Percentiles rank a stretch among this genome's conserved stretches.
phyloP scores from a whole-genome alignment of 2,113 vertebrate genomes.

The Plectropomus leopardus region DNA sequence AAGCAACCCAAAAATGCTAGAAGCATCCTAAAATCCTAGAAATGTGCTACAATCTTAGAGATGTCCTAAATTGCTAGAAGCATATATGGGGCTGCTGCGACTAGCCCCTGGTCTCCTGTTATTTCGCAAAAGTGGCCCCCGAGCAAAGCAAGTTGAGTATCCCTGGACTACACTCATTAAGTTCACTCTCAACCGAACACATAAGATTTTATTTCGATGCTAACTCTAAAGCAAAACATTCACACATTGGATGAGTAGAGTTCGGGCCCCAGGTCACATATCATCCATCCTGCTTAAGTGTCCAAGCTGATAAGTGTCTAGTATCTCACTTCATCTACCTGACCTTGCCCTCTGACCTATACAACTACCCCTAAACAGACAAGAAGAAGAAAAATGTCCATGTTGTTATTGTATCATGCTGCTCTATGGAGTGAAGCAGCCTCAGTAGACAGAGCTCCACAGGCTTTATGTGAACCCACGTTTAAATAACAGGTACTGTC shows the following conservation, averaged over 20 bases:
- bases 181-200: background rate
- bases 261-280: constrained; percentile 4
- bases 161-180: background rate
- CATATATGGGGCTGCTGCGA: too few species aligned
- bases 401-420: background rate
- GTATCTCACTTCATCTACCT: background rate
- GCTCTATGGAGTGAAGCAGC: background rate
- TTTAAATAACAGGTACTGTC: constrained; percentile 17
- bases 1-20: too few species aligned
- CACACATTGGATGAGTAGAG: background rate
- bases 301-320: background rate
- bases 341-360: constrained; percentile 13
- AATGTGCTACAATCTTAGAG: too few species aligned
- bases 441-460: background rate
- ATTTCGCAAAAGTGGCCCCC: too few species aligned
- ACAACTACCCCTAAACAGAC: background rate
- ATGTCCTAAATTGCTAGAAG: too few species aligned
- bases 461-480: background rate
- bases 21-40: too few species aligned
- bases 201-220: background rate
- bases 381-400: background rate
- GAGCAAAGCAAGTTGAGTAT: too few species aligned
- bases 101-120: too few species aligned
- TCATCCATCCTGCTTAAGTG: background rate
- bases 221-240: background rate